Evolutionary conservation across 2,113 vertebrate species (phyloP).

Genomic region (Eurystomus gularis): DNA sequence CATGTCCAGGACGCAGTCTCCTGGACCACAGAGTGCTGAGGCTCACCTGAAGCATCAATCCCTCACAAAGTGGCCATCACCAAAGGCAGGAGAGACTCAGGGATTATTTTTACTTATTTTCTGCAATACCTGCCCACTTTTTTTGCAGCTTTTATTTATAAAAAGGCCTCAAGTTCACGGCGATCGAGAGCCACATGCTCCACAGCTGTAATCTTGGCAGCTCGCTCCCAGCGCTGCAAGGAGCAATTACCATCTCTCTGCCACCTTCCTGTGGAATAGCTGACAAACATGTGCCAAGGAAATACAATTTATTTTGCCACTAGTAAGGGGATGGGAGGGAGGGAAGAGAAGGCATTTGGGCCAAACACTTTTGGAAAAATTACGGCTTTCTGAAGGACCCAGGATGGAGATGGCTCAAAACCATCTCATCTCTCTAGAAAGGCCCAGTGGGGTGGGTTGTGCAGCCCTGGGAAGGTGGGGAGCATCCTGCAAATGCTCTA

Average conservation of each 20-base stretch:
- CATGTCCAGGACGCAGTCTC: fast-evolving
- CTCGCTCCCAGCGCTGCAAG: background rate
- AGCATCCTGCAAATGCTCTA: background rate
- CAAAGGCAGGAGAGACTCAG: fast-evolving
- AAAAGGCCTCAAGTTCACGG: background rate
- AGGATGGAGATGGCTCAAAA: background rate
- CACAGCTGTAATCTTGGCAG: constrained; percentile 18
- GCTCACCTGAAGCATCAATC: background rate
- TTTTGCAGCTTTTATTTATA: background rate
- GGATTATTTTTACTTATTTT: background rate
- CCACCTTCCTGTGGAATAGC: background rate
- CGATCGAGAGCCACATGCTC: fast-evolving
- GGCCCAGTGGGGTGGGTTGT: background rate
- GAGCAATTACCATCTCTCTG: constrained; percentile 17
- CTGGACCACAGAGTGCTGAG: background rate
- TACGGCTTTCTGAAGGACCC: background rate
- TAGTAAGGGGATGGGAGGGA: background rate
- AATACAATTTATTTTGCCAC: constrained; percentile 13
- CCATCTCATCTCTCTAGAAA: background rate
- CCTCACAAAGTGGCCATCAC: fast-evolving
- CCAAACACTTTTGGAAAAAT: background rate
- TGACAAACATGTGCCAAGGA: background rate
- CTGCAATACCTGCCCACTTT: background rate
- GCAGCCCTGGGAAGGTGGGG: background rate
- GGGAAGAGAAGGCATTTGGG: background rate